These are phyloP conservation scores for Limosa lapponica DNA, from an alignment of 2,797 vertebrate genomes.

Conservation along the genomic window DNA sequence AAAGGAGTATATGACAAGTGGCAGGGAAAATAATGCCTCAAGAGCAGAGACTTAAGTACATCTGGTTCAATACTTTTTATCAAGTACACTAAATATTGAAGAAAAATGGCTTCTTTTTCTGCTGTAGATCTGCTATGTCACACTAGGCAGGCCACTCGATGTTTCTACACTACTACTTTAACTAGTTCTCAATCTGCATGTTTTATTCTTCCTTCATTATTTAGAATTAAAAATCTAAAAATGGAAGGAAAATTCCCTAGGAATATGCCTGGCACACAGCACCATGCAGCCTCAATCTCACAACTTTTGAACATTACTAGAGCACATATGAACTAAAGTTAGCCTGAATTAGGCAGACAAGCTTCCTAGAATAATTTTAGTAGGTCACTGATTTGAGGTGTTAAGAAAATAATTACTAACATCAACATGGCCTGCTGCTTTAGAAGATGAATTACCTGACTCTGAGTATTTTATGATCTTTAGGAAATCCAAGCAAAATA, in stretches of 20 bases:
- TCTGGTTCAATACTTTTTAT: neutral
- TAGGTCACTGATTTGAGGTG: neutral
- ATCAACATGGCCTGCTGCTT: neutral
- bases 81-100: neutral
- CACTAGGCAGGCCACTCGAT: neutral
- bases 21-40: neutral
- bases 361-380: neutral
- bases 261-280: neutral
- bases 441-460: neutral
- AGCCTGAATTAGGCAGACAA: neutral
- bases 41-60: neutral
- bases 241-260: neutral
- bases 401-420: neutral
- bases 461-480: neutral
- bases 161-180: neutral
- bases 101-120: neutral
- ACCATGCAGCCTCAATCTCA: neutral
- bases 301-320: neutral
- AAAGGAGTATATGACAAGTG: neutral
- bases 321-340: neutral
- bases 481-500: neutral
- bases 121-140: neutral
- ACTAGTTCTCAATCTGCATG: neutral
- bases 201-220: slow-evolving; percentile 9
- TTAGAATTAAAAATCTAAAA: neutral